phyloP scores from a whole-genome alignment of 1,140 invertebrate genomes.

The Sinella curviseta region DNA sequence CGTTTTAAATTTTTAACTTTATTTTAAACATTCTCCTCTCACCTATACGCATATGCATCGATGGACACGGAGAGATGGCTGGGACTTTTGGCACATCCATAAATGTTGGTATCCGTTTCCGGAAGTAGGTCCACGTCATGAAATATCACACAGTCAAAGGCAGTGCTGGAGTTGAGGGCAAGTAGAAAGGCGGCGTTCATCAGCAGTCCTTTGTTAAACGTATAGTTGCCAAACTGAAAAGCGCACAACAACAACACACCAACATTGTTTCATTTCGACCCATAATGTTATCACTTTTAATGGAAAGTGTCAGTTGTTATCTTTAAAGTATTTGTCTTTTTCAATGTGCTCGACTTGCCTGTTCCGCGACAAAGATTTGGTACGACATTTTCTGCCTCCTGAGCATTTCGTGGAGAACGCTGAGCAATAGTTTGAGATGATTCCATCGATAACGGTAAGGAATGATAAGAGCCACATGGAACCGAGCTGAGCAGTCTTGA shows the following conservation, averaged over 20 bases:
- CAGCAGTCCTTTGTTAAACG: conserved; percentile 68
- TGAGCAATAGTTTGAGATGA: conserved; percentile 60
- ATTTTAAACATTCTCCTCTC: not conserved
- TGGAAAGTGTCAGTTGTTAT: no score
- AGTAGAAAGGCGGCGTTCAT: conserved; percentile 68
- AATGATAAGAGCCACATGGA: conserved; percentile 63
- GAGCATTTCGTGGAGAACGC: conserved; percentile 64
- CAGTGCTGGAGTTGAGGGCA: conserved; percentile 53
- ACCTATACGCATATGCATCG: conserved; percentile 67
- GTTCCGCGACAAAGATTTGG: conserved; percentile 66
- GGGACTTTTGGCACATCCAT: conserved; percentile 64
- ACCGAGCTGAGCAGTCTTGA: conserved; percentile 57
- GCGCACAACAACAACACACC: not conserved
- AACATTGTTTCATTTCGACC: not conserved
- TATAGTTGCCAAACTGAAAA: conserved; percentile 55
- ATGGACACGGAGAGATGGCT: conserved; percentile 65
- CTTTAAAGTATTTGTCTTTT: no score
- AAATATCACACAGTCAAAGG: conserved; percentile 58
- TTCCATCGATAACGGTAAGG: conserved; percentile 62
- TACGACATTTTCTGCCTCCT: conserved; percentile 65
- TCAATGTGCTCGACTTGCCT: no score
- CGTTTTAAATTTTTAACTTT: not conserved
- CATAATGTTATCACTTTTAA: not conserved
- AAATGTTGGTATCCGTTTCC: conserved; percentile 67
- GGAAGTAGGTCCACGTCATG: conserved; percentile 71